Base-by-base conservation (phyloP, 1,140 invertebrate genomes). In the Drosophila watanabei region DNA sequence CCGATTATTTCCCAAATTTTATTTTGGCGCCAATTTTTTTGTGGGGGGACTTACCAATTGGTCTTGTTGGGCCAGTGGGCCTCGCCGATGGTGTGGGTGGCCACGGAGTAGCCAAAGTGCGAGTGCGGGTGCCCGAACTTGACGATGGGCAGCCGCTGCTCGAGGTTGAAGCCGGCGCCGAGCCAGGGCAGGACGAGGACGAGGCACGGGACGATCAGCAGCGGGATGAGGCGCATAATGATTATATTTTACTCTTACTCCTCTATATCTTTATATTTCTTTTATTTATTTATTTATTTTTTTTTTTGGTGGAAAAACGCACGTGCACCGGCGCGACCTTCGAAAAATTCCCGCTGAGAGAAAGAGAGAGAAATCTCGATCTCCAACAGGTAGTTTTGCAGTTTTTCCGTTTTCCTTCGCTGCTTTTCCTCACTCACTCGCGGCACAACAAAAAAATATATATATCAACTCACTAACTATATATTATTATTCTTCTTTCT, bases 21-120 rank as follows among this genome's bases (percentile, higher is more conserved):
- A 11, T 39, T n/a, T 58, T 57, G 54, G 56, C 35, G 56, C 56
- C 56, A 58, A 20, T 18, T 52, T 58, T n/a, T n/a, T n/a, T n/a
- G n/a, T 28, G 41, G 24, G 24, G 24, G 24, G 63, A 68, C 75
- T 93, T 83, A 93, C 92, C 92, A 93, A 80, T 92, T 92, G 28
- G 89, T 89, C 45, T 91, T 92, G 73, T 92, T 83, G 54, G 84
- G 63, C 79, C 62, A 78, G 71, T 90, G 87, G 48, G 60, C 75
- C 77, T 92, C 89, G 33, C 91, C 92, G 46, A 92, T 82, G 4
- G 82, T 86, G 73, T 93, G 92, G 33, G 86, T 91, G 58, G 92
- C 92, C 56, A 93, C 65, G 8, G 92, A 92, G 58, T 93, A 93
- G 57, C 92, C 92, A 24, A 93, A 93, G 60, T 93, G 83, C 20